Evolutionary conservation across 2,888 invertebrate genomes (phyloP).

Genomic region (Eupithecia vulgata): DNA sequence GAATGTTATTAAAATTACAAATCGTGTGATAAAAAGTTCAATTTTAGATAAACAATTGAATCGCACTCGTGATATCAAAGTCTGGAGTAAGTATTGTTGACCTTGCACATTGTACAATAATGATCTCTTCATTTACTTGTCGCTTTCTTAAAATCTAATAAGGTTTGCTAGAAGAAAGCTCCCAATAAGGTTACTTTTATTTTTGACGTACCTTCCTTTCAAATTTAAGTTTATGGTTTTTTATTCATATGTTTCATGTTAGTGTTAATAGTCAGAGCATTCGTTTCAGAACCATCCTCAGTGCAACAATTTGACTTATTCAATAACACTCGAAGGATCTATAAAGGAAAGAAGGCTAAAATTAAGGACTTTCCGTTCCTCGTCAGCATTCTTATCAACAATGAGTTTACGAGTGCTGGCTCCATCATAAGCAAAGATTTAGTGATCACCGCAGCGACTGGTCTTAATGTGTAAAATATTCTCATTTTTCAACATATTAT

Average conservation of each 20-base stretch:
- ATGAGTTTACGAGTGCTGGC: slow-evolving; percentile 53
- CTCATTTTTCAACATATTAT: background rate
- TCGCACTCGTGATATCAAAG: slow-evolving; percentile 24
- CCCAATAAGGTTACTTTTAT: background rate
- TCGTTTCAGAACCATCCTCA: slow-evolving; percentile 21
- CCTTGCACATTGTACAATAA: background rate
- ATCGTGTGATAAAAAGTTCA: background rate
- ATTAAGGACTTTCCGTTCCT: slow-evolving; percentile 53
- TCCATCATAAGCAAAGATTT: slow-evolving; percentile 53
- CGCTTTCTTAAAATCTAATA: background rate
- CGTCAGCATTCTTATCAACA: slow-evolving; percentile 51
- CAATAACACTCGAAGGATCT: slow-evolving; percentile 48
- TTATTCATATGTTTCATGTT: background rate
- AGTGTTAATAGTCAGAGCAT: background rate
- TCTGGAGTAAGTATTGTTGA: slow-evolving; percentile 31
- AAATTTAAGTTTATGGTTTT: background rate
- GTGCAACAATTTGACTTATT: slow-evolving; percentile 21
- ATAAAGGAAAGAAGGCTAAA: slow-evolving; percentile 40
- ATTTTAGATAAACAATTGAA: background rate
- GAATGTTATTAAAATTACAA: background rate
- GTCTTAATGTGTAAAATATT: slow-evolving; percentile 55
- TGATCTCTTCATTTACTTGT: background rate
- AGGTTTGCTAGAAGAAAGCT: background rate
- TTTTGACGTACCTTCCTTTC: background rate
- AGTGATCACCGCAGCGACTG: slow-evolving; percentile 60